These are phyloP conservation scores for Drosophila pachea DNA, from an alignment of 1,140 invertebrate genomes.

Conservation along the genomic window DNA sequence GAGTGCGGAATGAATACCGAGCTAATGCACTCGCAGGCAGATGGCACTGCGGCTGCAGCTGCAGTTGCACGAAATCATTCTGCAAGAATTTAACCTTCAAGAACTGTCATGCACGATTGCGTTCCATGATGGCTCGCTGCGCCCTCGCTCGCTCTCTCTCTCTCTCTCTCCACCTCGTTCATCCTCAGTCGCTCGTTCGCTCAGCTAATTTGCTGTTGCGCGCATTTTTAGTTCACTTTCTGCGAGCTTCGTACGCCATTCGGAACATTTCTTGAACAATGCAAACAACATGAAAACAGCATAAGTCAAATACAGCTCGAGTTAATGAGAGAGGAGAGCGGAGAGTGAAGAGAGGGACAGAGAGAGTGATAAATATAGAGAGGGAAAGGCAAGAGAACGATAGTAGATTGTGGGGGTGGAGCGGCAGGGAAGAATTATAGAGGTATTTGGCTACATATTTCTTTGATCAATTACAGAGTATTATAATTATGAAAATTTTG, in stretches of 20 bases:
- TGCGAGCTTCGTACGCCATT: constrained; percentile 57
- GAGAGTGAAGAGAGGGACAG: neutral
- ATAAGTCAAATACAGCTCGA: constrained; percentile 46
- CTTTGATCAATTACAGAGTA: neutral
- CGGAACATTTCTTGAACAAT: constrained; percentile 35
- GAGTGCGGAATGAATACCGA: constrained; percentile 3
- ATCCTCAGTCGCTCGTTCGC: neutral
- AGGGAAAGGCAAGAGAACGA: too few relatives aligned
- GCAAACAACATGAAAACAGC: constrained; percentile 42
- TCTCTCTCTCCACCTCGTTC: neutral
- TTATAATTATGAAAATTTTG: neutral
- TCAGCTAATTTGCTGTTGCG: constrained; percentile 52
- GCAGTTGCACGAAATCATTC: constrained; percentile 51
- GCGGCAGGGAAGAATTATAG: too few relatives aligned
- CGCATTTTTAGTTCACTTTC: constrained; percentile 52
- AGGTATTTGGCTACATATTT: neutral
- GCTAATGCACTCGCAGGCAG: neutral
- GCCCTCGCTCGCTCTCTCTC: neutral
- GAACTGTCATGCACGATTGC: constrained; percentile 74
- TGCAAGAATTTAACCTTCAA: constrained; percentile 72
- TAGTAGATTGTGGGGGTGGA: too few relatives aligned
- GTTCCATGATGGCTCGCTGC: constrained; percentile 11
- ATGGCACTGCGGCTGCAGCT: constrained; percentile 1
- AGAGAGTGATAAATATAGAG: neutral
- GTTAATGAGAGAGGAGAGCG: neutral